A percentile compares a stretch with the other conserved stretches of the same genome.
Conservation (phyloP, 2,888 invertebrate genomes). For the Yponomeuta malinellus region DNA sequence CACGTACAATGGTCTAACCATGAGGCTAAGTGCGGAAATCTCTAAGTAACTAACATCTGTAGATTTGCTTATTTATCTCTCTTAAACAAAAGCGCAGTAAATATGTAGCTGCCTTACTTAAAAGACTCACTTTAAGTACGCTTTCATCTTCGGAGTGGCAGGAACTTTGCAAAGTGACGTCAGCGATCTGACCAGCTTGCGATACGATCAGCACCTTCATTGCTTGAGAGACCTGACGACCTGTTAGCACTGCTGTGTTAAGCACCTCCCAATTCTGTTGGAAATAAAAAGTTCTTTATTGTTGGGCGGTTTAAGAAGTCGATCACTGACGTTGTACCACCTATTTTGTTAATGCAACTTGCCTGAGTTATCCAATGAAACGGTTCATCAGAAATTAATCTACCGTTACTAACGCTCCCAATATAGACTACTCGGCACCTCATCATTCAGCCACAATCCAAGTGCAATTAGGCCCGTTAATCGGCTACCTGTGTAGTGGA, state of each 20-base stretch:
- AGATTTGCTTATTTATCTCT: too few relatives aligned
- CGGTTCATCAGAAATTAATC: constrained; percentile 5
- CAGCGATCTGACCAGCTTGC: constrained; percentile 94
- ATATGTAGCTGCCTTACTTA: not conserved
- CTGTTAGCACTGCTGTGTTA: constrained; percentile 96
- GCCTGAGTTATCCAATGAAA: not conserved
- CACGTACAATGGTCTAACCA: too few relatives aligned
- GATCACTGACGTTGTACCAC: too few relatives aligned
- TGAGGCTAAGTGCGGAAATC: too few relatives aligned
- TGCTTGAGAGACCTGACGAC: constrained; percentile 93
- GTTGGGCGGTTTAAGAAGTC: not conserved
- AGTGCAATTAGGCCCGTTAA: constrained; percentile 7
- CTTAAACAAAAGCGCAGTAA: too few relatives aligned
- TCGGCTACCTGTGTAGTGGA: constrained; percentile 1
- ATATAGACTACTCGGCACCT: constrained; percentile 6
- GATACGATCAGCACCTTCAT: constrained; percentile 97
- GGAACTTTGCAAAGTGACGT: constrained; percentile 95
- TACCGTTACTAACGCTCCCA: not conserved
- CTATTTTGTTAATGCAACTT: not conserved
- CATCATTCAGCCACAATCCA: constrained; percentile 5
- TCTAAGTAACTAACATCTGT: too few relatives aligned
- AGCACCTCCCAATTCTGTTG: constrained; percentile 94
- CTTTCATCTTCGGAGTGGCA: constrained; percentile 97
- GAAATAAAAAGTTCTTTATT: constrained; percentile 16
- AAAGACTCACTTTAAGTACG: constrained; percentile 87